Base-by-base conservation (phyloP, 2,113 vertebrate species). In the Thunnus thynnus region DNA sequence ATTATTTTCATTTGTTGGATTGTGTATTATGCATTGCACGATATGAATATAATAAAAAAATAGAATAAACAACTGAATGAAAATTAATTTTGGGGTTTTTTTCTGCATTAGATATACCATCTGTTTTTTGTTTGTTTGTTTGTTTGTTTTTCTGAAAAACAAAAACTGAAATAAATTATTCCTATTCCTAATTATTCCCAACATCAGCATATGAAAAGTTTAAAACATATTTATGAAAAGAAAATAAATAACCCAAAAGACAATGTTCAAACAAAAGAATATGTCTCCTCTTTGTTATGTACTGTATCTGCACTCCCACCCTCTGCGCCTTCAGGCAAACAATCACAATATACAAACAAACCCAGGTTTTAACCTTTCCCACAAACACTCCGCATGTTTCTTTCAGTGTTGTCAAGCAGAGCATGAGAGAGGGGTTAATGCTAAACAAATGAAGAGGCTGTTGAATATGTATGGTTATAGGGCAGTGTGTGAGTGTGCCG, bases 401-500 rank as follows among this genome's bases (percentile, higher is more conserved):
- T 54, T 30, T 44, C 51, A 8, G 58, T 3, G 27, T 3, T 82
- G 71, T 50, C 71, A 36, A 69, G 69, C 27, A 5, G 58, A 32
- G 25, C 57, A 52, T 77, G 79, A 81, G 55, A 50, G 47, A 2
- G 18, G 57, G 62, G 85, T 78, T 74, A 85, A 75, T 47, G 36
- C 25, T 30, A 5, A 20, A 51, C 75, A 46, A 78, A 81, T 64
- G 72, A 63, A 50, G 50, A 58, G 27, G 78, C 22, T 76, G 74
- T 3, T 87, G 74, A 87, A 84, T 90, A 87, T 89, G 81, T 73
- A 84, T 85, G 79, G 13, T 1, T 65, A 78, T 56, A 18, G 81
- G 84, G 30, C 51, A 58, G 67, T 12, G 70, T 68, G 51, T 20
- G 86, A 55, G 70, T 14, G 67, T 14, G 60, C 44, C 22, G 32